Evolutionary conservation across 64 coral and sea anemone genomes (phyloP), one percentile per base, ranked within the genome.

Genomic region (Pachyseris speciosa): DNA sequence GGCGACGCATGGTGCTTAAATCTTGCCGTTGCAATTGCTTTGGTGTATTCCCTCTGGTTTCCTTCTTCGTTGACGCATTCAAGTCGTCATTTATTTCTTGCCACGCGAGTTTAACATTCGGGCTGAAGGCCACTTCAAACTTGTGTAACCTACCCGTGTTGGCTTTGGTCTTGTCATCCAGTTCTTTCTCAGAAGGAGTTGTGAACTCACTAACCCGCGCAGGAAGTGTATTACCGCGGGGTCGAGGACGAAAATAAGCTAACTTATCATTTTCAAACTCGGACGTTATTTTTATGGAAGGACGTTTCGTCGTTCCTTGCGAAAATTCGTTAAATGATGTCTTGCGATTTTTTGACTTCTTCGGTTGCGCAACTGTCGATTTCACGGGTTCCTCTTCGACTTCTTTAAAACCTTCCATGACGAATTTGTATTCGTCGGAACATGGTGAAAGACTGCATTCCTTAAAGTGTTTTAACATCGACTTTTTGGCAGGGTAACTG

Each of bases 361-460:
- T 41, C 22, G 69, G 24, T 9, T 38, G 16, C 17, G 40, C 38
- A 10, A 73, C 40, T 26, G 1, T 73, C 1, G 69, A 24, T 44
- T 43, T 44, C 22, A 19, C 13, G 2, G 37, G 22, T 73, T 41
- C 20, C n/a, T n/a, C 39, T 7, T 24, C 40, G 2, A n/a, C 19
- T 16, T 34, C 69, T 73, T 42, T 42, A 4, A 73, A 73, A 24
- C n/a, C 38, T n/a, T 73, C 19, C 37, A 73, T 37, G 7, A 73
- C 69, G 39, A 1, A 73, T 44, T 22, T 73, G 20, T 73, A 73
- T 43, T 73, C 69, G 19, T 43, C 69, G 20, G 69, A 73, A 68
- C 65, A 68, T 44, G 69, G 69, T 39, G 69, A 73, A 43, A 73
- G 39, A 9, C 37, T 41, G 37, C 69, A 73, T 9, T 73, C 37